phyloP scores from a whole-genome alignment of 2,888 invertebrate genomes.

The Acronicta psi region DNA sequence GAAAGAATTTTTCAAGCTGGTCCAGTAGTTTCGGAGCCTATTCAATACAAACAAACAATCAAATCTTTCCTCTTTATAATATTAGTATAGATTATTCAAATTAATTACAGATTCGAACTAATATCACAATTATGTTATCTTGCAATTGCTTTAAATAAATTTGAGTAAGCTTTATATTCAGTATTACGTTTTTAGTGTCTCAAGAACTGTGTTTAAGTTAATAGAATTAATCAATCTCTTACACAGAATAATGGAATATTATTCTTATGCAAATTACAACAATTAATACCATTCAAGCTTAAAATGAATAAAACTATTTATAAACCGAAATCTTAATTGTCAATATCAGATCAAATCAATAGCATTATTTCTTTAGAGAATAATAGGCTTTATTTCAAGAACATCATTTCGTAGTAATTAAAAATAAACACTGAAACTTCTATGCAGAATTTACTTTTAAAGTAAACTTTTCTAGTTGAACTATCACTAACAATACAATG shows the following conservation, averaged over 20 bases:
- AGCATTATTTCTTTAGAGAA: slow-evolving; percentile 8
- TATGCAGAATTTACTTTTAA: slow-evolving; percentile 7
- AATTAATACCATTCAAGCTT: slow-evolving; percentile 20
- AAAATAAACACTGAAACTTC: slow-evolving; percentile 4
- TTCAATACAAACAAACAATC: too few relatives aligned
- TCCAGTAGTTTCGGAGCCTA: too few relatives aligned
- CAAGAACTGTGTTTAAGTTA: neutral
- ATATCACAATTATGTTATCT: too few relatives aligned
- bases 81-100: too few relatives aligned
- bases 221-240: neutral
- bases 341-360: slow-evolving; percentile 5
- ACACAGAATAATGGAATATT: neutral
- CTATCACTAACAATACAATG: slow-evolving; percentile 33
- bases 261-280: neutral
- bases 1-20: too few relatives aligned
- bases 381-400: slow-evolving; percentile 4
- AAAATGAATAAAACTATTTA: neutral
- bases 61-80: too few relatives aligned
- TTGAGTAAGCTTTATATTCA: too few relatives aligned
- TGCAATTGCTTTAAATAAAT: too few relatives aligned
- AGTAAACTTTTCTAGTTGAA: slow-evolving; percentile 17
- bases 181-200: too few relatives aligned
- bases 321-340: slow-evolving; percentile 4
- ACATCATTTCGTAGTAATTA: slow-evolving; percentile 3
- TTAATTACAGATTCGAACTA: too few relatives aligned